Conservation (phyloP, 2,888 invertebrate genomes). For the Eustalomyia histrio region DNA sequence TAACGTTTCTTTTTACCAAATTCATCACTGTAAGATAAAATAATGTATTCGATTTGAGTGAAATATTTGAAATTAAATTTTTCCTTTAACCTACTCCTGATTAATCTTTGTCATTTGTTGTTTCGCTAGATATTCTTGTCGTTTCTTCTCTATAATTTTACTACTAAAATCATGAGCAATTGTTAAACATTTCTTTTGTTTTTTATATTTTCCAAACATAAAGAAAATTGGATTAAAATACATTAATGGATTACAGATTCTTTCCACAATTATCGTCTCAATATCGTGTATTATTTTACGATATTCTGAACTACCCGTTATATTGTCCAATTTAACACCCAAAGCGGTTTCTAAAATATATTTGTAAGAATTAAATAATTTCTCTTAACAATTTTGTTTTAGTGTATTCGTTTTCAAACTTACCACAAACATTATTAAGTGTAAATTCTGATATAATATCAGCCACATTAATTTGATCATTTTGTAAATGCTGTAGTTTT, state of each 20-base stretch:
- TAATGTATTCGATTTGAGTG: background rate
- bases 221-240: slow-evolving; percentile 82
- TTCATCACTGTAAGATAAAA: slow-evolving; percentile 65
- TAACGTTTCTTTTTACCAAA: slow-evolving; percentile 77
- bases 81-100: slow-evolving; percentile 11
- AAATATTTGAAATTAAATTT: too few species aligned
- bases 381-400: background rate
- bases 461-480: slow-evolving; percentile 78
- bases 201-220: slow-evolving; percentile 80
- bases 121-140: slow-evolving; percentile 67
- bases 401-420: slow-evolving; percentile 61
- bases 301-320: slow-evolving; percentile 80
- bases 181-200: slow-evolving; percentile 78
- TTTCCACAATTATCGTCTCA: slow-evolving; percentile 77
- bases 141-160: slow-evolving; percentile 79
- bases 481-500: slow-evolving; percentile 70
- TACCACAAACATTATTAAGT: slow-evolving; percentile 85
- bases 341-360: slow-evolving; percentile 83
- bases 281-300: slow-evolving; percentile 81
- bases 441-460: slow-evolving; percentile 83
- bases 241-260: slow-evolving; percentile 82
- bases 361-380: background rate
- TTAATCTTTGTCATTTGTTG: background rate
- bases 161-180: slow-evolving; percentile 79
- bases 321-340: slow-evolving; percentile 82